These are phyloP conservation scores for Dasypolia templi DNA, from an alignment of 2,888 invertebrate species.

Conservation along the genomic window DNA sequence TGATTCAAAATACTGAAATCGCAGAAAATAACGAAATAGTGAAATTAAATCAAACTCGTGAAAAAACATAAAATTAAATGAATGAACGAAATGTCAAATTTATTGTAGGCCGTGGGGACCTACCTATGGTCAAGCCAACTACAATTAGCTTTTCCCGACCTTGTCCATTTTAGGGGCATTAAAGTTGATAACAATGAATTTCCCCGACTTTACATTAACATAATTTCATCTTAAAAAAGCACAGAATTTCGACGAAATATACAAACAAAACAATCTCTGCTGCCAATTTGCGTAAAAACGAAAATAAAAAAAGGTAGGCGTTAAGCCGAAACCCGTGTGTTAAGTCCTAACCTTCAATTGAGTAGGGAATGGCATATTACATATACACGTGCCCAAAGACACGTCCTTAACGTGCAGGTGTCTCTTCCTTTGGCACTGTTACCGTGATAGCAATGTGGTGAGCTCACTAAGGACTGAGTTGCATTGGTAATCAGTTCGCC, in stretches of 20 bases:
- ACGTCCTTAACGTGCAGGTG: slow-evolving; percentile 48
- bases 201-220: background rate
- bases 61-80: no score
- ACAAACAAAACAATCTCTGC: background rate
- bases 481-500: slow-evolving; percentile 45
- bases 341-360: background rate
- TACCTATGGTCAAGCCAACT: no score
- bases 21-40: no score
- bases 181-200: accelerated
- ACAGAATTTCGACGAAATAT: background rate
- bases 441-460: slow-evolving; percentile 22
- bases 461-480: slow-evolving; percentile 33
- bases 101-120: no score
- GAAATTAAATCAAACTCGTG: no score
- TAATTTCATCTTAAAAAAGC: background rate
- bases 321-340: background rate
- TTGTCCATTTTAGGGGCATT: no score
- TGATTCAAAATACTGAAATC: no score
- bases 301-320: background rate
- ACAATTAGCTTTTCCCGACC: no score
- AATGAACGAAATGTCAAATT: no score
- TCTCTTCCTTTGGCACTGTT: slow-evolving; percentile 52
- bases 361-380: slow-evolving; percentile 9
- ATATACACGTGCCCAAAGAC: slow-evolving; percentile 28
- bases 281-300: slow-evolving; percentile 11